These are phyloP conservation scores for Thymelicus acteon DNA, from an alignment of 2,888 invertebrate genomes.

Conservation along the genomic window DNA sequence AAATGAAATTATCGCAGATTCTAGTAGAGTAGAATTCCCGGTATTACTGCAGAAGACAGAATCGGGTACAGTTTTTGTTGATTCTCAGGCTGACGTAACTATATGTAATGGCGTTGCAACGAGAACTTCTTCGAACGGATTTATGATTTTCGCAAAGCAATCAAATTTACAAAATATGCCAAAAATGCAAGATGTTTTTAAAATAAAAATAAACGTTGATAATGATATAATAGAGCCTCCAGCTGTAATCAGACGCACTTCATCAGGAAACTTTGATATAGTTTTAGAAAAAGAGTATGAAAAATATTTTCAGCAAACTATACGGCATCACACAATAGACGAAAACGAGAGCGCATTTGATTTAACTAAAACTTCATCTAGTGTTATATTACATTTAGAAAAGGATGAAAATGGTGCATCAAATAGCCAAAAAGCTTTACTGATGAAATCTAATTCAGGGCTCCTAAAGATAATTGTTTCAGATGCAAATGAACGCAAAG, in stretches of 20 bases:
- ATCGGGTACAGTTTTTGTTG: conserved; percentile 18
- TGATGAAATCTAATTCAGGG: conserved; percentile 59
- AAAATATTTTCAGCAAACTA: conserved; percentile 50
- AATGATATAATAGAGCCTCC: conserved; percentile 48
- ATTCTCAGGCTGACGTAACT: conserved; percentile 5
- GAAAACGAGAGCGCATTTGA: conserved; percentile 50
- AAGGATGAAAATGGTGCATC: conserved; percentile 39
- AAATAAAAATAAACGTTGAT: conserved; percentile 51
- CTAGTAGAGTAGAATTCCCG: conserved; percentile 9
- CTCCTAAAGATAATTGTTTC: conserved; percentile 54
- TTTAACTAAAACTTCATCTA: conserved; percentile 55
- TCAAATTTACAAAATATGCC: conserved; percentile 6
- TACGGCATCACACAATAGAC: conserved; percentile 49
- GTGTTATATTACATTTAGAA: conserved; percentile 54
- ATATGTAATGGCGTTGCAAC: conserved; percentile 13
- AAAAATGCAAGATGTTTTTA: conserved; percentile 42
- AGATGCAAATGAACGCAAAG: conserved; percentile 8
- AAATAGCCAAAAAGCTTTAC: conserved; percentile 50
- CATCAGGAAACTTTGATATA: conserved; percentile 59
- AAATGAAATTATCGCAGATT: conserved; percentile 4
- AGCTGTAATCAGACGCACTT: conserved; percentile 56
- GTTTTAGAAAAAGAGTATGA: conserved; percentile 70
- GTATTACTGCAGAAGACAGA: conserved; percentile 10
- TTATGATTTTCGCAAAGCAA: conserved; percentile 2
- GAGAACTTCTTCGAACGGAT: conserved; percentile 17